A percentile compares a stretch with the other conserved stretches of the same genome.
phyloP scores from a whole-genome alignment of 2,113 vertebrate genomes.

The Calidris pygmaea region DNA sequence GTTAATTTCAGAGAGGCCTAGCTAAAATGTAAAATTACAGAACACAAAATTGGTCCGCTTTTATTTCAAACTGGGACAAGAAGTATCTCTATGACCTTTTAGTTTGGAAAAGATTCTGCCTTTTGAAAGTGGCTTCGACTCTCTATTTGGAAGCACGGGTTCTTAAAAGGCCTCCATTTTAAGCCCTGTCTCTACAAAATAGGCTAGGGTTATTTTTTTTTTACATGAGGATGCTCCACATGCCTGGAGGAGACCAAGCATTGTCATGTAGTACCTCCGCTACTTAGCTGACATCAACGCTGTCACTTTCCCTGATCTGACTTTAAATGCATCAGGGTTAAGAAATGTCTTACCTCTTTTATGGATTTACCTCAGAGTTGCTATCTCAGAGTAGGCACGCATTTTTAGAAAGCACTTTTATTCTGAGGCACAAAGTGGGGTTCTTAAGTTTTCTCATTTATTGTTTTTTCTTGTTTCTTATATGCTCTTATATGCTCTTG shows the following conservation, averaged over 20 bases:
- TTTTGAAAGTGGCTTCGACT: background rate
- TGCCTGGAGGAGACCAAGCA: background rate
- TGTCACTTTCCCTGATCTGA: background rate
- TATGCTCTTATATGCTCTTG: accelerated
- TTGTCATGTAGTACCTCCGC: background rate
- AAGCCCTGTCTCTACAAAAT: background rate
- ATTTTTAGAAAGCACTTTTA: background rate
- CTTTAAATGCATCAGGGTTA: background rate
- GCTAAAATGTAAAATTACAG: too few relatives aligned
- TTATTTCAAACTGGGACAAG: too few relatives aligned
- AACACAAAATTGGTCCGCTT: too few relatives aligned
- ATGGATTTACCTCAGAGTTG: background rate
- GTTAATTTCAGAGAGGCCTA: too few relatives aligned
- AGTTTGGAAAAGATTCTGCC: background rate
- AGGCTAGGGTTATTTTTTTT: background rate
- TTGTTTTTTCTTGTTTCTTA: background rate
- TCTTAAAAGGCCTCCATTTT: background rate
- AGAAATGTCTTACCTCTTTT: background rate
- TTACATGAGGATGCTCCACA: background rate
- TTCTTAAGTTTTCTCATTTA: background rate
- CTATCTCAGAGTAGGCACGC: background rate
- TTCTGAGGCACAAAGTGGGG: background rate
- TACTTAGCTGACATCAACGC: background rate
- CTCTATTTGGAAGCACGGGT: background rate
- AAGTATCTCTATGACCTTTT: background rate